These are phyloP conservation scores for Akabosia matsudoensis DNA, from an alignment of 1,140 invertebrate species.

Conservation along the genomic window DNA sequence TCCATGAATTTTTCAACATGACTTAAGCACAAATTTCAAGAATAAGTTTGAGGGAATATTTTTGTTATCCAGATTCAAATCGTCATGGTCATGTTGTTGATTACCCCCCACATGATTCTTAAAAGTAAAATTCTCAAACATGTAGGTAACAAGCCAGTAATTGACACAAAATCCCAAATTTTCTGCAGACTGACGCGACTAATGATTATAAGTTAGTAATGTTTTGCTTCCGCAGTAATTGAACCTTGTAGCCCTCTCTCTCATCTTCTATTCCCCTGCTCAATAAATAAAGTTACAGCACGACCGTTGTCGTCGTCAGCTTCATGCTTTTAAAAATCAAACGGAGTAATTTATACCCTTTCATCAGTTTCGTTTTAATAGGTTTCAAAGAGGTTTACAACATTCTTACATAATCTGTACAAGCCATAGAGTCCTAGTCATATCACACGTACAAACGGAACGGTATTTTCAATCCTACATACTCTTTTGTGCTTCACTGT, in stretches of 20 bases:
- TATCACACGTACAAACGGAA: constrained; percentile 6
- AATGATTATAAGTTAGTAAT: background rate
- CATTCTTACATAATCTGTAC: background rate
- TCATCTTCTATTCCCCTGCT: too few species aligned
- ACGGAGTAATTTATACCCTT: constrained; percentile 15
- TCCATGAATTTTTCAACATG: too few species aligned
- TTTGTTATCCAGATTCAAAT: background rate
- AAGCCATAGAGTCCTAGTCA: background rate
- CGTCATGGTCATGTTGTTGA: background rate
- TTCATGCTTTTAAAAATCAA: background rate
- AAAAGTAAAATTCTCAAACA: background rate
- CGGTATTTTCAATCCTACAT: too few species aligned
- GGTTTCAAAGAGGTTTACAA: constrained; percentile 4
- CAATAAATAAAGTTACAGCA: background rate
- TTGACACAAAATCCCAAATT: constrained; percentile 8
- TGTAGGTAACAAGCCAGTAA: constrained; percentile 1
- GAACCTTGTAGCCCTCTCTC: background rate
- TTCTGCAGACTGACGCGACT: background rate
- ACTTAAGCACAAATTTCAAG: too few species aligned
- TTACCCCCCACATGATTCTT: background rate
- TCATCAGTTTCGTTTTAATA: constrained; percentile 7
- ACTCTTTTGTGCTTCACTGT: too few species aligned
- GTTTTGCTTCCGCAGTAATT: background rate
- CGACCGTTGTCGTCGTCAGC: background rate
- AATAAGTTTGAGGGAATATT: too few species aligned